phyloP scores from a whole-genome alignment of 2,797 vertebrate genomes.

The Eulemur mongoz region DNA sequence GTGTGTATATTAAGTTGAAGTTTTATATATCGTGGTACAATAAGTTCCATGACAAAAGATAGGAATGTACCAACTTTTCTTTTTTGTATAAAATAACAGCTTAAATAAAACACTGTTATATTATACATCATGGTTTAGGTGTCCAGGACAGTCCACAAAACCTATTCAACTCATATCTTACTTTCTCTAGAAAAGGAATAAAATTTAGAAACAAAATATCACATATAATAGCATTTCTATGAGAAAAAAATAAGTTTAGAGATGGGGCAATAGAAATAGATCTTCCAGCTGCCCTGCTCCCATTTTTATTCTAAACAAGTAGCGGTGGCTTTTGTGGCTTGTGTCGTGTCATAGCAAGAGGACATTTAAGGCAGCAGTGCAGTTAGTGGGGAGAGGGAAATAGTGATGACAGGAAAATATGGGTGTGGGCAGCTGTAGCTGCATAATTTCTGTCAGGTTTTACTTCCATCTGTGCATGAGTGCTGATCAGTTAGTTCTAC shows the following conservation, averaged over 20 bases:
- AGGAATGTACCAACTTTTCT: neutral
- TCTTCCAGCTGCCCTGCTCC: neutral
- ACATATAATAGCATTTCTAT: neutral
- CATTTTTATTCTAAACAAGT: neutral
- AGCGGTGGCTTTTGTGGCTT: neutral
- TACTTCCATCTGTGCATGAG: too few species aligned
- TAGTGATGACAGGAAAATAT: neutral
- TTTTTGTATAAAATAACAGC: neutral
- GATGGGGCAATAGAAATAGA: neutral
- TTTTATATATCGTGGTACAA: neutral
- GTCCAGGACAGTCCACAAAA: neutral
- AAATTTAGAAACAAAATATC: neutral
- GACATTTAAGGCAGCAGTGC: neutral
- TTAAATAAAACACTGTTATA: neutral
- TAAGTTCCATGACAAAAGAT: neutral
- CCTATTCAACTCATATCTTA: neutral
- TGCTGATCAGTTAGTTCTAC: too few species aligned
- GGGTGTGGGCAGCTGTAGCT: neutral
- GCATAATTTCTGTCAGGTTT: too few species aligned
- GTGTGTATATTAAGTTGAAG: neutral
- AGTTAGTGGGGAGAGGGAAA: too few species aligned
- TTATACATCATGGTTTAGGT: neutral
- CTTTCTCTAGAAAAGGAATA: neutral
- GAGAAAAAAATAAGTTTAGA: neutral
- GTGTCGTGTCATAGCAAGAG: neutral